A percentile compares a stretch with the other conserved stretches of the same genome.
These are phyloP conservation scores for Lycia hirtaria DNA, from an alignment of 2,888 invertebrate genomes.

Conservation along the genomic window DNA sequence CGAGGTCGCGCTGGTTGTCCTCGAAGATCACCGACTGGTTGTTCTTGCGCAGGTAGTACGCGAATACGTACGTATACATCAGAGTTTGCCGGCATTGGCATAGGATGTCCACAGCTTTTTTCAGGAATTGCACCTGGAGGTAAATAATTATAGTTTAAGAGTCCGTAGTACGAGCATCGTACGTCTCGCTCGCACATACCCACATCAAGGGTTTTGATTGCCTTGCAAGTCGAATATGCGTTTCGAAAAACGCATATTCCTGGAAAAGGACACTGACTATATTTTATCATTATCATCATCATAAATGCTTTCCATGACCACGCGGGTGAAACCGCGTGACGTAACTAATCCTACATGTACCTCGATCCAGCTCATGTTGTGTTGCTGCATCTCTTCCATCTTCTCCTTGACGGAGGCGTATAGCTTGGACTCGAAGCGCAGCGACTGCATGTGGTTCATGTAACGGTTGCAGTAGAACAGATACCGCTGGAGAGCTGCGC, in stretches of 20 bases:
- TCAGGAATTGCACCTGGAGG: constrained; percentile 96
- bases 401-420: constrained; percentile 98
- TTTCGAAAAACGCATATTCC: too few relatives aligned
- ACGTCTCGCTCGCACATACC: too few relatives aligned
- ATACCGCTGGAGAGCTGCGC: constrained; percentile 97
- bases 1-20: constrained; percentile 99
- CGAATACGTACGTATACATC: constrained; percentile 99
- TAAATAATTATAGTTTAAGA: too few relatives aligned
- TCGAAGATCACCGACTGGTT: constrained; percentile 99
- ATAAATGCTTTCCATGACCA: too few relatives aligned
- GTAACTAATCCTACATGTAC: constrained; percentile 66
- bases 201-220: too few relatives aligned
- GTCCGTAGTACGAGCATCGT: too few relatives aligned
- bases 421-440: constrained; percentile 98
- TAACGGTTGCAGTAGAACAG: constrained; percentile 99
- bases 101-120: constrained; percentile 98
- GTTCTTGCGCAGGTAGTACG: constrained; percentile 98
- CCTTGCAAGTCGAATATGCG: too few relatives aligned
- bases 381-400: constrained; percentile 99
- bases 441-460: constrained; percentile 99
- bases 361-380: constrained; percentile 99
- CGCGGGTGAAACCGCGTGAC: too few relatives aligned
- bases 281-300: too few relatives aligned
- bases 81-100: constrained; percentile 98
- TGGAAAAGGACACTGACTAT: too few relatives aligned